Base-by-base conservation (phyloP, 2,113 vertebrate species). In the Coreoperca whiteheadi region DNA sequence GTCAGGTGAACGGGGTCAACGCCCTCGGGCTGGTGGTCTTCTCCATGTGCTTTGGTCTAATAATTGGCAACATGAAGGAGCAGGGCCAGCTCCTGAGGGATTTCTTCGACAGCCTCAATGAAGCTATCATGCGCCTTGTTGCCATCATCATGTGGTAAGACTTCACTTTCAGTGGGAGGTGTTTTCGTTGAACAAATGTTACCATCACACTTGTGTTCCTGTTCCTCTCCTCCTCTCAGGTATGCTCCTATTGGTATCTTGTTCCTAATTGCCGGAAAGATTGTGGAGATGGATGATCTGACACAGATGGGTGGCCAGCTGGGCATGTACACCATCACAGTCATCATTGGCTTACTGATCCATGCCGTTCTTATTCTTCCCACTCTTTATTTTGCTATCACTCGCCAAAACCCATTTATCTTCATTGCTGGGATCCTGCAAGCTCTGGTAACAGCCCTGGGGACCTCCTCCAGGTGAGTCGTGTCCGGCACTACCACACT, bases 271-370 rank as follows among this genome's bases (percentile, higher is more conserved):
- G 97, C 98, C 69, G 98, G 98, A 46, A 99, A 99, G 93, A 99
- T 99, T 51, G 97, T 99, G 68, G 98, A 99, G 93, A 99, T 99
- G 98, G 98, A 99, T 80, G 98, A 99, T 80, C 96, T 99, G 95
- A 98, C 97, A 1, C 96, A 98, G 79, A 98, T 99, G 5, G 98
- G 98, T 2, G 98, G 98, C 0, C 98, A 99, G 91, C 95, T 99
- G 80, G 98, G 97, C 85, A 99, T 99, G 98, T 99, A 99, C 56
- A 99, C 98, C 0, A 92, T 99, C 71, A 99, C 98, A 0, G 98
- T 99, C 30, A 99, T 99, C 48, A 96, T 98, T 0, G 98, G 98
- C 59, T 91, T 99, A 63, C 88, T 97, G 79, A 98, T 99, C 81
- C 98, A 99, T 0, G 98, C 91, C 1, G 91, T 98, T 66, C 81